Conservation (phyloP, 2,888 invertebrate species). For the Drosophila birchii region DNA sequence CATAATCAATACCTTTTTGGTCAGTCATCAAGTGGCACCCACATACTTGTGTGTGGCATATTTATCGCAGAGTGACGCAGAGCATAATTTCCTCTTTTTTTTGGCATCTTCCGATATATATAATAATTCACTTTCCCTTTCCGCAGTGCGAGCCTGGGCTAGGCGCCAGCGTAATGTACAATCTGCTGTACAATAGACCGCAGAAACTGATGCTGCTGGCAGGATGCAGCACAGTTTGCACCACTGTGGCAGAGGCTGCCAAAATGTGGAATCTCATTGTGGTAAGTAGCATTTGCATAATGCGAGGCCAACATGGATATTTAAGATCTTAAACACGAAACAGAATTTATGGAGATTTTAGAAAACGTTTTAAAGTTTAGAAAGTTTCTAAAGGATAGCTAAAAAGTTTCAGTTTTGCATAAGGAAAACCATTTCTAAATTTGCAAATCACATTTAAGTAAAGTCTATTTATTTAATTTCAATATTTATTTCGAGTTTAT, state of each 20-base stretch:
- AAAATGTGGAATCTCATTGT: slow-evolving; percentile 99
- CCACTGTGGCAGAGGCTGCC: slow-evolving; percentile 99
- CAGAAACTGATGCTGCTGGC: slow-evolving; percentile 97
- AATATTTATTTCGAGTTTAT: too few relatives aligned
- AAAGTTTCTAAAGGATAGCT: background rate
- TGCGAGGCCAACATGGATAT: background rate
- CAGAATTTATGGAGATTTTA: background rate
- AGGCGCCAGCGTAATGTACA: slow-evolving; percentile 99
- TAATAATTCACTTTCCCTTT: slow-evolving; percentile 48
- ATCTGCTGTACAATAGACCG: slow-evolving; percentile 97
- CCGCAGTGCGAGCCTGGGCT: slow-evolving; percentile 98
- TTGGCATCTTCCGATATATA: slow-evolving; percentile 20
- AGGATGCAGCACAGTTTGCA: slow-evolving; percentile 99
- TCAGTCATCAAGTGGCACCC: slow-evolving; percentile 12
- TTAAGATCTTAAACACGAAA: background rate
- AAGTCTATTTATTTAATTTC: background rate
- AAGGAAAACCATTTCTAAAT: background rate
- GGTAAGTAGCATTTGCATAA: slow-evolving; percentile 87
- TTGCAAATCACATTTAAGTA: background rate
- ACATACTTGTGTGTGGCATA: slow-evolving; percentile 19
- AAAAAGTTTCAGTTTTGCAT: background rate
- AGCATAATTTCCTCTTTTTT: slow-evolving; percentile 8
- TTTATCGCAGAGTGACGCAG: slow-evolving; percentile 22
- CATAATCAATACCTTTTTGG: slow-evolving; percentile 24
- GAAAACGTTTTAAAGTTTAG: background rate